Evolutionary conservation across 1,140 invertebrate genomes (phyloP).

Genomic region (Ips nitidus): DNA sequence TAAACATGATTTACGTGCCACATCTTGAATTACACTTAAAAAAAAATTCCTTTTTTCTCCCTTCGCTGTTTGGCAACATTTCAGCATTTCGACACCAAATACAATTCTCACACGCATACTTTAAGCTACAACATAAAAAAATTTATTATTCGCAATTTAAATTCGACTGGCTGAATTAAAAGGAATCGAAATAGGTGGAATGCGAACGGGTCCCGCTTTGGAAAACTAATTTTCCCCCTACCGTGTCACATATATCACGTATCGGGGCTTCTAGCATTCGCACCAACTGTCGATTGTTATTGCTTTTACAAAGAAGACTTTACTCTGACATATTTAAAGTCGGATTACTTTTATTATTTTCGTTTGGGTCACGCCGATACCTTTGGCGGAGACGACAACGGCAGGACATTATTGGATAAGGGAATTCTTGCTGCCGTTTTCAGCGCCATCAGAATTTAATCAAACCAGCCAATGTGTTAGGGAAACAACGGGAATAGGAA

Average conservation of each 20-base stretch:
- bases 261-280: constrained; percentile 38
- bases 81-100: constrained; percentile 14
- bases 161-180: constrained; percentile 37
- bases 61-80: neutral
- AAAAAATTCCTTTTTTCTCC: no score
- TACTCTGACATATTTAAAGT: constrained; percentile 53
- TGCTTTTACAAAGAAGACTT: constrained; percentile 52
- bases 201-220: constrained; percentile 42
- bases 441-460: constrained; percentile 39
- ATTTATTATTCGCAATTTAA: constrained; percentile 39
- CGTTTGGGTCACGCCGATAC: constrained; percentile 43
- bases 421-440: constrained; percentile 33
- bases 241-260: constrained; percentile 53
- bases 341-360: constrained; percentile 54
- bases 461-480: constrained; percentile 43
- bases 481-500: constrained; percentile 31
- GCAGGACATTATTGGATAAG: constrained; percentile 38
- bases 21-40: no score
- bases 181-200: constrained; percentile 39
- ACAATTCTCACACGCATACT: constrained; percentile 30
- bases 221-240: constrained; percentile 52
- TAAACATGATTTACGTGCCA: no score
- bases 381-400: constrained; percentile 34
- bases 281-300: constrained; percentile 48
- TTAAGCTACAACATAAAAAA: constrained; percentile 30